Evolutionary conservation across 2,888 invertebrate species (phyloP).

Genomic region (Pollenia angustigena): DNA sequence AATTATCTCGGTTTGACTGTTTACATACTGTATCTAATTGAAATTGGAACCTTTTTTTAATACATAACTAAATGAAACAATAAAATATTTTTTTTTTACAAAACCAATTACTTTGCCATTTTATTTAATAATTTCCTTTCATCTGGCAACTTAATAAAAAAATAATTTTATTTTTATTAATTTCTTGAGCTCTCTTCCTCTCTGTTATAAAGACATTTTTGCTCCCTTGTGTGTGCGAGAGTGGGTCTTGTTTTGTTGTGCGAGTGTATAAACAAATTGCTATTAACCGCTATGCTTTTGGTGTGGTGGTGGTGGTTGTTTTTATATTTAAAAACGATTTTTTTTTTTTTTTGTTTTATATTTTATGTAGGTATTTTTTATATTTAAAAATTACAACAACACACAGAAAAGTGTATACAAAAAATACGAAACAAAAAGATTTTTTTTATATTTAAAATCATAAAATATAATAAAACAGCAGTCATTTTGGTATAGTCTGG

Average conservation of each 20-base stretch:
- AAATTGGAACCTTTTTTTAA: too few relatives aligned
- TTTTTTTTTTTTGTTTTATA: slow-evolving; percentile 34
- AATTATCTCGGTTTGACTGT: too few relatives aligned
- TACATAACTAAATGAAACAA: too few relatives aligned
- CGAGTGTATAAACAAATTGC: slow-evolving; percentile 37
- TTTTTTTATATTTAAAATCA: slow-evolving; percentile 63
- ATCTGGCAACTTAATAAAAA: slow-evolving; percentile 51
- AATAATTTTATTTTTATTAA: slow-evolving; percentile 39
- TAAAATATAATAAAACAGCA: slow-evolving; percentile 37
- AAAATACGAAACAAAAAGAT: slow-evolving; percentile 33
- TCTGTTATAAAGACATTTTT: slow-evolving; percentile 29
- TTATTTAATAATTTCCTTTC: not conserved
- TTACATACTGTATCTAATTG: too few relatives aligned
- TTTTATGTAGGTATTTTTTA: slow-evolving; percentile 57
- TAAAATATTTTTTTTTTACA: not conserved
- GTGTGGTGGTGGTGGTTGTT: slow-evolving; percentile 60
- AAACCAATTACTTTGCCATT: not conserved
- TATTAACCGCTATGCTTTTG: slow-evolving; percentile 66
- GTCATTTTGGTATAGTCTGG: not conserved
- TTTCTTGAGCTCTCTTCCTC: slow-evolving; percentile 57
- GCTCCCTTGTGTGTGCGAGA: slow-evolving; percentile 32
- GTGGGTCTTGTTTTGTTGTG: not conserved
- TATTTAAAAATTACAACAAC: slow-evolving; percentile 61
- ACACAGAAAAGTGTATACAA: slow-evolving; percentile 38
- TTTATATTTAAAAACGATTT: slow-evolving; percentile 55